Base-by-base conservation (phyloP, 2,113 vertebrate species). In the Dasyprocta punctata region DNA sequence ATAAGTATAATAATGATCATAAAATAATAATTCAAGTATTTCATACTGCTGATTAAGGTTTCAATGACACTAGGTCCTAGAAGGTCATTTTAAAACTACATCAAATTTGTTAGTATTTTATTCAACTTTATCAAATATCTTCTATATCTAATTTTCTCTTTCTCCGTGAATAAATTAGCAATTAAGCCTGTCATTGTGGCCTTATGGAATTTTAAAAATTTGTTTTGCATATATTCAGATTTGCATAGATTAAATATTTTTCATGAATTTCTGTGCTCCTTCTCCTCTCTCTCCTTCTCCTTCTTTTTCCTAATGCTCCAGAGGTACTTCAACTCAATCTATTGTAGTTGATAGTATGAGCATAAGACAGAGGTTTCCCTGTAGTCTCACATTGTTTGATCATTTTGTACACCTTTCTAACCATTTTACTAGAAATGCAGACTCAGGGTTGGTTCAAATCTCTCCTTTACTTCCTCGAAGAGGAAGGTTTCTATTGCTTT, bases 141-240 rank as follows among this genome's bases (percentile, higher is more conserved):
- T 17, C 36, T 5, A 81, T 12, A 20, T 90, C 16, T 86, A 28
- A 47, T 89, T 96, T 96, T 91, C 78, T 92, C 33, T 38, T 89
- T 90, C n/a, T 82, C 81, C 19, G 69, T 60, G 4, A 9, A 80
- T 91, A 78, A 17, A 77, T 88, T 90, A 96, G 38, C 54, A 90
- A 41, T 24, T 77, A 96, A 94, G 20, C 1, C 6, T 67, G 3
- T 19, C 86, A 67, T 0, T 2, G 22, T 17, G 4, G 14, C 58
- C 36, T 93, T 77, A 36, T 0, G 30, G 36, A 94, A 73, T 30
- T 90, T 7, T 78, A 52, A 81, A 86, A 90, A 67, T 9, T 47
- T 81, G 41, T 86, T 96, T 52, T 89, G 17, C 1, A 17, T 38
- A n/a, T 36, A 75, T 11, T 86, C 13, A 81, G 1, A 11, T 92